Evolutionary conservation across 2,797 vertebrate species (phyloP).

Genomic region (Pygocentrus nattereri): DNA sequence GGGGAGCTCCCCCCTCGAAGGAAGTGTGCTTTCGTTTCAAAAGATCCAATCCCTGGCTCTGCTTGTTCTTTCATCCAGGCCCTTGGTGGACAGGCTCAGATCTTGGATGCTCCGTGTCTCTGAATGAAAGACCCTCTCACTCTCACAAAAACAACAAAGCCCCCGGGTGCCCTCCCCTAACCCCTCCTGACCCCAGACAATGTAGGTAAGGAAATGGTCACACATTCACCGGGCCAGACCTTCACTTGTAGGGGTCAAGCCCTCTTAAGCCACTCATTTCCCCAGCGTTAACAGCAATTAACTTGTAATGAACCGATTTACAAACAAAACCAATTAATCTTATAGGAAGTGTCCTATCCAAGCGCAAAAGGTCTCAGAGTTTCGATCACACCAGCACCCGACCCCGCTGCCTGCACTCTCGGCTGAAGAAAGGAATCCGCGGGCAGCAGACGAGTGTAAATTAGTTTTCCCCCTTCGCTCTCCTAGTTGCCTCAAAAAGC

Average conservation of each 20-base stretch:
- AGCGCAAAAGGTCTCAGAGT: conserved; percentile 54
- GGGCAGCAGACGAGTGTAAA: conserved; percentile 67
- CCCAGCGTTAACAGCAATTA: conserved; percentile 70
- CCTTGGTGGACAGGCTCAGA: conserved; percentile 54
- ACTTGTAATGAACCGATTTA: conserved; percentile 68
- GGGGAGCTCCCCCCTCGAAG: conserved; percentile 33
- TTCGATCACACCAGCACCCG: conserved; percentile 60
- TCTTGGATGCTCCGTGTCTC: conserved; percentile 54
- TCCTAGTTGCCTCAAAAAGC: conserved; percentile 60
- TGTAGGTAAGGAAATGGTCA: conserved; percentile 66
- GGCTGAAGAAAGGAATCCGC: conserved; percentile 62
- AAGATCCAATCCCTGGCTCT: conserved; percentile 53
- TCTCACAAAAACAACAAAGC: conserved; percentile 64
- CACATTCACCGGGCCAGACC: conserved; percentile 62
- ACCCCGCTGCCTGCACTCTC: conserved; percentile 57
- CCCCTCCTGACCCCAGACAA: conserved; percentile 62
- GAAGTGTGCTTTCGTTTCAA: conserved; percentile 58
- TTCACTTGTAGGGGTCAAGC: conserved; percentile 65
- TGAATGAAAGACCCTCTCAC: conserved; percentile 54
- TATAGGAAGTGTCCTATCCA: conserved; percentile 60
- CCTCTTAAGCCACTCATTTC: conserved; percentile 65
- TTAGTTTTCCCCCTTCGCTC: conserved; percentile 63
- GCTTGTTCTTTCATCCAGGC: conserved; percentile 51
- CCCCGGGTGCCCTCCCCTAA: conserved; percentile 50
- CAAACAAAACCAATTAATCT: conserved; percentile 67